phyloP scores from a whole-genome alignment of 2,888 invertebrate genomes.

The Ligdia adustata region DNA sequence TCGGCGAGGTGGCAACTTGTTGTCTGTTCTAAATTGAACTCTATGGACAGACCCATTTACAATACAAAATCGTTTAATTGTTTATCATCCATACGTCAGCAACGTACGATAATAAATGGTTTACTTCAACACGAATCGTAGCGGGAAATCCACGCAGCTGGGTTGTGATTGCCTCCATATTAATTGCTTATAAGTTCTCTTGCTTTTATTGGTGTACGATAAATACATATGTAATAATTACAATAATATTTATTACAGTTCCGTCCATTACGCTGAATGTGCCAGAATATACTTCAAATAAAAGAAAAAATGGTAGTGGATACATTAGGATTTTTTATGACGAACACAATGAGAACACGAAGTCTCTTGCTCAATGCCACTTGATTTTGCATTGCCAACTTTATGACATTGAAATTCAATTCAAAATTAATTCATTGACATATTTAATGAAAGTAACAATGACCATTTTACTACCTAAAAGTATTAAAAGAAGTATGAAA shows the following conservation, averaged over 20 bases:
- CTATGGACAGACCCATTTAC: constrained; percentile 49
- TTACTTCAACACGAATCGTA: constrained; percentile 76
- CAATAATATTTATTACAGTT: constrained; percentile 55
- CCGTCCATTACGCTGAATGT: constrained; percentile 37
- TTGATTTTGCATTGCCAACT: constrained; percentile 11
- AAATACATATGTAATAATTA: constrained; percentile 47
- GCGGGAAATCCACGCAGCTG: constrained; percentile 81
- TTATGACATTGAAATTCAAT: constrained; percentile 4
- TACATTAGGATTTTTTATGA: constrained; percentile 26
- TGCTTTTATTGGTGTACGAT: constrained; percentile 44
- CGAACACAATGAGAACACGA: constrained; percentile 21
- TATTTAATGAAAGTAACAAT: background rate
- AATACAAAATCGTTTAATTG: constrained; percentile 52
- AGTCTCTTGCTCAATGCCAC: constrained; percentile 2
- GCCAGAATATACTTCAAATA: constrained; percentile 22
- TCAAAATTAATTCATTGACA: background rate
- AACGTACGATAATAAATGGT: constrained; percentile 79
- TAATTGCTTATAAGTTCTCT: constrained; percentile 67
- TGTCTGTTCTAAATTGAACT: constrained; percentile 63
- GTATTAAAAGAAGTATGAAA: background rate
- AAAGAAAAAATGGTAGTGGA: constrained; percentile 17
- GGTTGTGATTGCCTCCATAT: constrained; percentile 74
- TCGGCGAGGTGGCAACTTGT: constrained; percentile 65
- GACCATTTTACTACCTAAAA: too few relatives aligned
- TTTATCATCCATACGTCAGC: constrained; percentile 68